Percentiles rank a stretch among this genome's conserved stretches.
Conservation (phyloP, 2,797 vertebrate species). For the Trachurus trachurus region DNA sequence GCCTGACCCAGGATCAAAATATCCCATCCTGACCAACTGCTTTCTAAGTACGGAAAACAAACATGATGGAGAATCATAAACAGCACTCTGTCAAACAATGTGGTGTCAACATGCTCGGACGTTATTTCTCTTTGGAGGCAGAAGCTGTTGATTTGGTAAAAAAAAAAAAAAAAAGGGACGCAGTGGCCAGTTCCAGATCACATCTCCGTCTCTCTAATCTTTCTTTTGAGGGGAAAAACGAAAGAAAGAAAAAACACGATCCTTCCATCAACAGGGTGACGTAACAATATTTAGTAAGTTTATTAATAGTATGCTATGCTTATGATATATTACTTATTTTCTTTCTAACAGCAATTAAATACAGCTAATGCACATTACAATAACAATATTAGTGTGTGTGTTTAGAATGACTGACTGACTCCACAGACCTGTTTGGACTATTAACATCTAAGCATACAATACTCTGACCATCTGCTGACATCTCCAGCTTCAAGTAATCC, state of each 20-base stretch:
- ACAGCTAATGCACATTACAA: background rate
- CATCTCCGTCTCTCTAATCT: slow-evolving; percentile 4
- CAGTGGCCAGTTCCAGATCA: slow-evolving; percentile 32
- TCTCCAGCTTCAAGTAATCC: slow-evolving; percentile 17
- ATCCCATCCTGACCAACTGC: slow-evolving; percentile 62
- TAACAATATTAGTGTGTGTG: background rate
- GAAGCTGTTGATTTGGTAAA: slow-evolving; percentile 38
- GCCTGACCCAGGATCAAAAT: slow-evolving; percentile 72
- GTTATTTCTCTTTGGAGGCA: slow-evolving; percentile 40
- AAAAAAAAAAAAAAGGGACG: background rate
- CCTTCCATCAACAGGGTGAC: background rate
- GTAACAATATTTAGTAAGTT: background rate
- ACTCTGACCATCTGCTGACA: slow-evolving; percentile 37
- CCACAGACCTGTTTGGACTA: background rate
- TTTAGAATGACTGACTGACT: background rate
- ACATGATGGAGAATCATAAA: slow-evolving; percentile 63
- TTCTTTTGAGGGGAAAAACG: slow-evolving; percentile 7
- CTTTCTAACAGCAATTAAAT: background rate
- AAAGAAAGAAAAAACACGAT: background rate
- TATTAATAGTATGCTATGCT: too few species aligned
- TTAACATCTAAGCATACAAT: slow-evolving; percentile 31
- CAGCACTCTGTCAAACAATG: slow-evolving; percentile 54
- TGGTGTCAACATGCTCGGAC: slow-evolving; percentile 26
- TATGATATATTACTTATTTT: background rate
- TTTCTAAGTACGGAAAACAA: slow-evolving; percentile 68